Base-by-base conservation (phyloP, 2,888 invertebrate species). In the Vanessa cardui region DNA sequence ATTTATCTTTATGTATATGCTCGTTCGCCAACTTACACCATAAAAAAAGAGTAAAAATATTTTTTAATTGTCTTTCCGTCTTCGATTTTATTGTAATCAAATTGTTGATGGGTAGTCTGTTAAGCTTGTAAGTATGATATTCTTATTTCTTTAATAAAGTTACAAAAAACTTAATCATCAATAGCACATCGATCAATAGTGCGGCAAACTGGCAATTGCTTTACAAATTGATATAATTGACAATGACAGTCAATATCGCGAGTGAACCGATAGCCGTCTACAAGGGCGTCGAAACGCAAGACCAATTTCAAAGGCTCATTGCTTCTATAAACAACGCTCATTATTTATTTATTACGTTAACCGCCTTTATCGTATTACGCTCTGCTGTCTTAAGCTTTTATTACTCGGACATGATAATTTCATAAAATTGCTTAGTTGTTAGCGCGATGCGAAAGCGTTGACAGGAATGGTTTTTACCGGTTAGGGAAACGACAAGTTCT, bases 201-300 rank as follows among this genome's bases (percentile, higher is more conserved):
- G 56, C 9, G 58, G 31, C 21, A 62, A 69, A 68, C 65, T 73
- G 72, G 64, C 73, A 77, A 79, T 80, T 79, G 77, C 71, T 76
- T 79, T 70, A 82, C 77, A 75, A 78, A 79, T 76, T 76, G 60
- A 78, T 79, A 78, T 76, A 79, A 81, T 79, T 78, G 78, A 81
- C 79, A 83, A 82, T 82, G 80, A 78, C 78, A 83, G 82, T 83
- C 80, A 78, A 80, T 79, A 79, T 72, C 71, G 74, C 75, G 76
- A 79, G 69, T 77, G 77, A 74, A 73, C 65, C 72, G 75, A 77
- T 75, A 68, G 69, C 31, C 62, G 64, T 58, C 66, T 74, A 71
- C 82, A 83, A 84, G 82, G 84, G 81, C 81, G 73, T 70, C 69
- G 74, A 74, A 71, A 73, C 73, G 71, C 70, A 76, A 52, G 67